A percentile compares a stretch with the other conserved stretches of the same genome.
Evolutionary conservation across 2,797 vertebrate genomes (phyloP).

Genomic region (Rhinogobio ventralis): DNA sequence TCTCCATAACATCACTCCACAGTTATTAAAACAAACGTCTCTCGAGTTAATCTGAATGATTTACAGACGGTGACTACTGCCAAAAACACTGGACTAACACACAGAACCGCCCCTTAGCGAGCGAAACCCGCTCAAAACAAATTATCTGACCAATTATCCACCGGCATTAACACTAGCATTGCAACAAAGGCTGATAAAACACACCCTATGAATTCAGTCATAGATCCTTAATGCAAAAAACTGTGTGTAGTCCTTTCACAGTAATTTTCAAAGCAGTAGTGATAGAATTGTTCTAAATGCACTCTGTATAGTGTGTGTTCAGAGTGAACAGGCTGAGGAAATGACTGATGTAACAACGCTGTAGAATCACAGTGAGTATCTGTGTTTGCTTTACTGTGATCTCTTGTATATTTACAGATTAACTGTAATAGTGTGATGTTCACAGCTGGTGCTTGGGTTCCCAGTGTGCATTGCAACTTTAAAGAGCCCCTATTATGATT

Average conservation of each 20-base stretch:
- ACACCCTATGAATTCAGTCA: background rate
- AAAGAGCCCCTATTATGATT: too few species aligned
- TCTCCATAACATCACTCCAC: slow-evolving; percentile 12
- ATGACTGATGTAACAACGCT: slow-evolving; percentile 1
- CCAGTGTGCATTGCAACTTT: background rate
- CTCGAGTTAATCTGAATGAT: slow-evolving; percentile 12
- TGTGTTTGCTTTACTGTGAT: slow-evolving; percentile 10
- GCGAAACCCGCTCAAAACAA: background rate
- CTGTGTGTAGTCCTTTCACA: background rate
- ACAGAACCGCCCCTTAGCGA: background rate
- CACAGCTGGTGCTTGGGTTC: background rate
- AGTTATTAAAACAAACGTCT: slow-evolving; percentile 4
- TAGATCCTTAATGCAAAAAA: background rate
- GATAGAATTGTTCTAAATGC: background rate
- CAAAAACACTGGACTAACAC: slow-evolving; percentile 9
- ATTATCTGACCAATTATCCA: background rate
- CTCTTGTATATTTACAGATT: slow-evolving; percentile 13
- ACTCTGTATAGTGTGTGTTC: background rate
- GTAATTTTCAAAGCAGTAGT: background rate
- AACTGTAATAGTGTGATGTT: background rate
- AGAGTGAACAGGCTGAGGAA: background rate
- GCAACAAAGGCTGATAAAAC: background rate
- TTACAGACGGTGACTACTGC: background rate
- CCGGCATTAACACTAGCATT: background rate
- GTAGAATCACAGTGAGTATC: slow-evolving; percentile 14